Conservation (phyloP, 2,113 vertebrate species). For the Sinocyclocheilus grahami region DNA sequence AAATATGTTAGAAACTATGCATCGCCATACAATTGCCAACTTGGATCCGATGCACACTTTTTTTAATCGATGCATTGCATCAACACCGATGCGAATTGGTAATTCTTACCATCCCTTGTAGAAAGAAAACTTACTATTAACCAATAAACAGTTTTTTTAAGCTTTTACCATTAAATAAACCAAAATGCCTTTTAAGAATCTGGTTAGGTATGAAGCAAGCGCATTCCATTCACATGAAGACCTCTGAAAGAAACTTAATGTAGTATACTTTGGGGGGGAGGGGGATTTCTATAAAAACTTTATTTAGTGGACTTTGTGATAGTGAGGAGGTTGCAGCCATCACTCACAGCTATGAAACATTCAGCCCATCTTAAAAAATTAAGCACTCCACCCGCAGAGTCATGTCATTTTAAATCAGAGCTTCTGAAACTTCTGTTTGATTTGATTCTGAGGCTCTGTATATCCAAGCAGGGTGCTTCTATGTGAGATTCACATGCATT, state of each 20-base stretch:
- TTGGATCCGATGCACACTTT: too few relatives aligned
- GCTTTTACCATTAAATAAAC: neutral
- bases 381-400: conserved; percentile 25
- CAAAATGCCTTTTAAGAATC: neutral
- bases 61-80: too few relatives aligned
- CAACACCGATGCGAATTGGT: too few relatives aligned
- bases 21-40: too few relatives aligned
- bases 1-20: too few relatives aligned
- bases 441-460: conserved; percentile 27
- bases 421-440: neutral
- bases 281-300: neutral
- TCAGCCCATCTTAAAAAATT: conserved; percentile 43
- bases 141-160: neutral
- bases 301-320: conserved; percentile 1
- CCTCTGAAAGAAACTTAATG: neutral
- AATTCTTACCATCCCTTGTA: too few relatives aligned
- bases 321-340: neutral
- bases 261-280: neutral
- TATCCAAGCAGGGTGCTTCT: conserved; percentile 33
- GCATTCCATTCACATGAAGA: neutral
- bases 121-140: neutral
- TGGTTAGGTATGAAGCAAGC: neutral
- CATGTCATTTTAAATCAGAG: conserved; percentile 14
- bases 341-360: conserved; percentile 30
- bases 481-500: conserved; percentile 30